These are phyloP conservation scores for Ichneumoninae sp. DNA, from an alignment of 2,888 invertebrate species.

Conservation along the genomic window DNA sequence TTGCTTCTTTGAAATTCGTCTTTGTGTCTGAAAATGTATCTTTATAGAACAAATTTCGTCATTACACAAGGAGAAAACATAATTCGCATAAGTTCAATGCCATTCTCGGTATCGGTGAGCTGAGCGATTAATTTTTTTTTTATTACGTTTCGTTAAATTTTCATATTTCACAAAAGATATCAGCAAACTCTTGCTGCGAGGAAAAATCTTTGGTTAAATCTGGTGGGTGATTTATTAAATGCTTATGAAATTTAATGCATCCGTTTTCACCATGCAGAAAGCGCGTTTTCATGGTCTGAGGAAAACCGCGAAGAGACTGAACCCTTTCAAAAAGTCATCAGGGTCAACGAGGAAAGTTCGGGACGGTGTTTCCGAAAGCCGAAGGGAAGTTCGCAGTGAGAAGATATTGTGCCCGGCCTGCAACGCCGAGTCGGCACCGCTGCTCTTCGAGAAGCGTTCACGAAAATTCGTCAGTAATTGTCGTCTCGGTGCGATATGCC, in stretches of 20 bases:
- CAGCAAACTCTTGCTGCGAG: not conserved
- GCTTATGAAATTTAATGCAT: not conserved
- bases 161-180: not conserved
- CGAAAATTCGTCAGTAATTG: slow-evolving; percentile 60
- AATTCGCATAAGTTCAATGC: not conserved
- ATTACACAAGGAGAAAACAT: not conserved
- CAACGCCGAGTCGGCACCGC: slow-evolving; percentile 62
- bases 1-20: not conserved
- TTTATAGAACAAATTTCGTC: not conserved
- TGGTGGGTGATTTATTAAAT: not conserved
- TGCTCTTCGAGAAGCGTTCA: slow-evolving; percentile 52
- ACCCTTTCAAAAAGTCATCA: slow-evolving; percentile 34
- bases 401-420: slow-evolving; percentile 67
- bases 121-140: not conserved
- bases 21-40: not conserved
- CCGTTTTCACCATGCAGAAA: slow-evolving; percentile 49
- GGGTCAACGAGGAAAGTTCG: slow-evolving; percentile 45
- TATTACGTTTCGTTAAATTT: not conserved
- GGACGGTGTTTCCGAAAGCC: slow-evolving; percentile 34
- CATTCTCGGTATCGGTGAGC: not conserved
- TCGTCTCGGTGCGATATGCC: slow-evolving; percentile 63
- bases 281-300: slow-evolving; percentile 37
- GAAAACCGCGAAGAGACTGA: slow-evolving; percentile 51
- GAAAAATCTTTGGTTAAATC: not conserved
- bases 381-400: slow-evolving; percentile 39